Base-by-base conservation (phyloP, 2,888 invertebrate genomes). In the Fragum whitleyi region DNA sequence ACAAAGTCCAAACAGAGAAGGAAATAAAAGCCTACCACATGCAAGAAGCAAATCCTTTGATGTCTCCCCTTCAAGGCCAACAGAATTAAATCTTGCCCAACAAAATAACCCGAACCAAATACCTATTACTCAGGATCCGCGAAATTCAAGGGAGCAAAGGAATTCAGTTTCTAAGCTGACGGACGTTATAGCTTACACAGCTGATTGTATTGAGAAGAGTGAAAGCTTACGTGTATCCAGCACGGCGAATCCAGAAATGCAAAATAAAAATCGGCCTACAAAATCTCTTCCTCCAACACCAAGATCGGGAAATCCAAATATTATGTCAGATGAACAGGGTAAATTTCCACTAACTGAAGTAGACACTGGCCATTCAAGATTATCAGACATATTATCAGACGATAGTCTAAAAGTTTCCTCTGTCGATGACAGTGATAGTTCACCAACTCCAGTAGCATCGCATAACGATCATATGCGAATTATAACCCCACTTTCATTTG, bases 171-270 rank as follows among this genome's bases (percentile, higher is more conserved):
- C 76, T 6, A 83, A 77, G 62, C 47, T 83, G n/a, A 77, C 59
- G 21, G 83, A 83, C 75, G 81, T 85, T 1, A 85, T 85, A 62
- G 81, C 81, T 23, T 85, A 81, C 32, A 85, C 85, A n/a, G 85
- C 85, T 21, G 85, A 85, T 42, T 85, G 85, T 69, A 19, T 85
- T 5, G 85, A 85, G 23, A 81, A 79, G 42, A 73, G 59, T 77
- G 85, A 81, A 57, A 74, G 42, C 51, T 14, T 26, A 6, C 26
- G 57, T 39, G 39, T 61, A 39, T n/a, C 72, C 23, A n/a, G 55
- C 21, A 23, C 36, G 21, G 5, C 11, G 2, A 39, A 26, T 42
- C 39, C 29, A 32, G 65, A 65, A 21, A 39, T 23, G 11, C 11
- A 32, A 39, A 39, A 65, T 36, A 65, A 32, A 23, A 26, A 16